A percentile compares a stretch with the other conserved stretches of the same genome.
These are phyloP conservation scores for Notolepis coatsorum DNA, from an alignment of 2,797 vertebrate species.

Conservation along the genomic window DNA sequence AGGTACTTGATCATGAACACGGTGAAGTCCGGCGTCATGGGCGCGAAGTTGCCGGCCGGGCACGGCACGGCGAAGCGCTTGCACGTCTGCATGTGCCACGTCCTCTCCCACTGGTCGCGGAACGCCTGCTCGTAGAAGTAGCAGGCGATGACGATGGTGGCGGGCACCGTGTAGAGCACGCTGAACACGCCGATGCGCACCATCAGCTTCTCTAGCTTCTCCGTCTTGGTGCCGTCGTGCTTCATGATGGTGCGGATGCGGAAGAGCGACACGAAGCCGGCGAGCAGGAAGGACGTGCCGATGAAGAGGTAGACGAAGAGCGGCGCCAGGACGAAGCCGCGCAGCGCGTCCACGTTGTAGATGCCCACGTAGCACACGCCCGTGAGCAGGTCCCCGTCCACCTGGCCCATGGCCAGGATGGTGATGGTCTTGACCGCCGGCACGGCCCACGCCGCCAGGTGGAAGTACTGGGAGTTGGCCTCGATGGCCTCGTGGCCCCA, in stretches of 20 bases:
- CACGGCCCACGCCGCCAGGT: slow-evolving; percentile 91
- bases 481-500: slow-evolving; percentile 95
- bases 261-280: slow-evolving; percentile 91
- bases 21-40: slow-evolving; percentile 89
- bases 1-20: slow-evolving; percentile 96
- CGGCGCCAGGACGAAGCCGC: slow-evolving; percentile 90
- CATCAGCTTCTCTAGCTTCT: slow-evolving; percentile 95
- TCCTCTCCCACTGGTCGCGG: slow-evolving; percentile 89
- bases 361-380: slow-evolving; percentile 94
- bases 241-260: slow-evolving; percentile 95
- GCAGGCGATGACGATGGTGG: slow-evolving; percentile 90
- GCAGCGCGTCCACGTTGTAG: slow-evolving; percentile 84
- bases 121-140: slow-evolving; percentile 94
- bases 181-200: slow-evolving; percentile 91
- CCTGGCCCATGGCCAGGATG: slow-evolving; percentile 89
- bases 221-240: slow-evolving; percentile 90
- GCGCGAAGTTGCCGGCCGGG: slow-evolving; percentile 81
- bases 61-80: slow-evolving; percentile 88
- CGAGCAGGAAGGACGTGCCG: slow-evolving; percentile 91
- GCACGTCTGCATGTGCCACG: slow-evolving; percentile 90
- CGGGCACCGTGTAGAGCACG: slow-evolving; percentile 90
- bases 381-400: slow-evolving; percentile 91
- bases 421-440: slow-evolving; percentile 92
- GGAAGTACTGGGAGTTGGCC: slow-evolving; percentile 91
- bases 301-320: slow-evolving; percentile 92